Conservation (phyloP, 2,113 vertebrate genomes). For the Rhipidura dahli region DNA sequence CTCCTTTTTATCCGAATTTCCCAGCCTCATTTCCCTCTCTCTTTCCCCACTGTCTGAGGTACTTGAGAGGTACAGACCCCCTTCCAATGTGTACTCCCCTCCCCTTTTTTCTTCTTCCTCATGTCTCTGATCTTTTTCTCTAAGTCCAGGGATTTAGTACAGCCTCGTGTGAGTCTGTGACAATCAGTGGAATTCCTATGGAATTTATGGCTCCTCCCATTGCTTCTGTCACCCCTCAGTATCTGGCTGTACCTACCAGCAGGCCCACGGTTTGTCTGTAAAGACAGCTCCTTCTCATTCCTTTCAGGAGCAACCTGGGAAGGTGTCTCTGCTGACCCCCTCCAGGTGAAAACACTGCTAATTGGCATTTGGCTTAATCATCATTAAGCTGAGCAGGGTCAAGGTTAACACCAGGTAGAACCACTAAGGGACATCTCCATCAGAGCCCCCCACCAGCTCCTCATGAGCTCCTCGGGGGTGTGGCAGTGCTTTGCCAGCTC, state of each 20-base stretch:
- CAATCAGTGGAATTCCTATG: neutral
- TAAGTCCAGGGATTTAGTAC: neutral
- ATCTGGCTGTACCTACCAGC: neutral
- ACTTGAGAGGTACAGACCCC: neutral
- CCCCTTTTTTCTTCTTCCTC: neutral
- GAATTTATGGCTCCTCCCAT: neutral
- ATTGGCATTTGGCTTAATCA: neutral
- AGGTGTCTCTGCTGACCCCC: neutral
- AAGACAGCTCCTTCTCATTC: neutral
- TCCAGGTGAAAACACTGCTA: neutral
- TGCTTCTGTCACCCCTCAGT: neutral
- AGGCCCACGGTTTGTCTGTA: neutral
- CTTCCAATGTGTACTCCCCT: neutral
- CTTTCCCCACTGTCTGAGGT: neutral
- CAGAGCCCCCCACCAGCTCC: neutral
- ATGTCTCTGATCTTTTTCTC: neutral
- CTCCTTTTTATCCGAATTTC: neutral
- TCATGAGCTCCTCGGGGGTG: accelerated
- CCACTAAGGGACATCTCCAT: neutral
- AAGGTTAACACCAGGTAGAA: neutral
- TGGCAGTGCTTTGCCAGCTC: neutral
- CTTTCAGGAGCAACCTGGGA: neutral
- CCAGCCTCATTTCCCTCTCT: neutral
- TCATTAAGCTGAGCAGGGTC: neutral
- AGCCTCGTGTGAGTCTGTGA: neutral